Evolutionary conservation across 2,888 invertebrate species (phyloP), one percentile per base, ranked within the genome.

Genomic region (Netelia virgata): DNA sequence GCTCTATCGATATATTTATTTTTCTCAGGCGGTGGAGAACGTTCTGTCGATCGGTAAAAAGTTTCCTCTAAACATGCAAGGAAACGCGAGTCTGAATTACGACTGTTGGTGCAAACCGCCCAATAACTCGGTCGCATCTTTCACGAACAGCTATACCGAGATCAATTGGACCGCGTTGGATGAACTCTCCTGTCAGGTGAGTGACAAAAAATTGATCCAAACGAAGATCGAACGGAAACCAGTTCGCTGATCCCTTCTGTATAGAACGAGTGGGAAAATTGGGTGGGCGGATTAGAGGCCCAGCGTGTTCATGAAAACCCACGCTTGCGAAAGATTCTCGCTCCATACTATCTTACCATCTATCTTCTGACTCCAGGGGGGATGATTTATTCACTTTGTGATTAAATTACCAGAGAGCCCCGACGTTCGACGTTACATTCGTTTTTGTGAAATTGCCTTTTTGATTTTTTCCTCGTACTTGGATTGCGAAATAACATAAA

Each of bases 11-110:
- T n/a, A 0, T 11, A 2, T 14, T 61, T 47, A 41, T 59, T 50
- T 73, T n/a, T 72, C 41, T 64, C 91, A 97, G 97, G 99, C 99
- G 76, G 96, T 99, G 88, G 98, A 98, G 94, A 99, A 99, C 94
- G 97, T 99, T 70, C 94, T 97, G 88, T 96, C 97, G 64, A 98
- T 99, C 89, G 97, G 97, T 8, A 96, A 96, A 91, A 97, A 97
- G 88, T 97, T 95, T 91, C 98, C 98, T 0, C 94, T 98, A 53
- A 96, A 96, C 91, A 96, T 96, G 75, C 95, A 95, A 89, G 95
- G 95, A 1, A 94, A 95, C 87, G 94, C 95, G 86, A 92, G 94
- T 88, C 93, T 96, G 88, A 94, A 94, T 92, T 95, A 95, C 92
- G 95, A 96, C 87, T 97, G 97, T 92, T 95, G 95, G 90, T 97